These are phyloP conservation scores for Cryptoblepharus egeriae DNA, from an alignment of 2,797 vertebrate genomes.

Conservation along the genomic window DNA sequence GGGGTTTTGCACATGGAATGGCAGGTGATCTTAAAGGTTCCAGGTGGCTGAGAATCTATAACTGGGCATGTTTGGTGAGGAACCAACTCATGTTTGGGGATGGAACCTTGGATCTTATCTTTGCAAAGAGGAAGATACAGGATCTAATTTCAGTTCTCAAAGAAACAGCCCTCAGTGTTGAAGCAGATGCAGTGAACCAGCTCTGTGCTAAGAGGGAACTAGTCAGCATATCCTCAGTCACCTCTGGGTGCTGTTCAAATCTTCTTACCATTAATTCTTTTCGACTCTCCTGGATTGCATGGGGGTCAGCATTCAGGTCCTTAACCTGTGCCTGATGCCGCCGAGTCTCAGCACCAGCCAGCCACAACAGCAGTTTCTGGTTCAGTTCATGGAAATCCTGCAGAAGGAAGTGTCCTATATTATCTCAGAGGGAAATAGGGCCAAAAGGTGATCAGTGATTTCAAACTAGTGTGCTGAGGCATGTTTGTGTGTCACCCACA, in stretches of 20 bases:
- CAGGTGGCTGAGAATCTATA: too few relatives aligned
- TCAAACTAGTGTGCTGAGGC: too few relatives aligned
- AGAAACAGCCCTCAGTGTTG: not conserved
- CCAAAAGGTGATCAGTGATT: too few relatives aligned
- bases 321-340: slow-evolving; percentile 69
- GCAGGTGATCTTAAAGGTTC: too few relatives aligned
- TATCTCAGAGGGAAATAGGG: not conserved
- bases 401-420: slow-evolving; percentile 20
- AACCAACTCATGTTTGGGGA: too few relatives aligned
- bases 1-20: too few relatives aligned
- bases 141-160: not conserved
- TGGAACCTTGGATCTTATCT: not conserved
- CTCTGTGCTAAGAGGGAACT: not conserved
- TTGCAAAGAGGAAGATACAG: not conserved
- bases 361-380: slow-evolving; percentile 86
- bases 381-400: slow-evolving; percentile 90
- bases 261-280: slow-evolving; percentile 80
- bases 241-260: not conserved
- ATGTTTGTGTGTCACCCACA: too few relatives aligned
- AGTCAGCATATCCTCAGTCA: not conserved
- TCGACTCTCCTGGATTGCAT: slow-evolving; percentile 71
- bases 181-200: not conserved
- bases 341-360: slow-evolving; percentile 81
- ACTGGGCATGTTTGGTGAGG: too few relatives aligned
- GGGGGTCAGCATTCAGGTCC: slow-evolving; percentile 61